phyloP scores from a whole-genome alignment of 2,888 invertebrate genomes.

The Nudaria mundana region DNA sequence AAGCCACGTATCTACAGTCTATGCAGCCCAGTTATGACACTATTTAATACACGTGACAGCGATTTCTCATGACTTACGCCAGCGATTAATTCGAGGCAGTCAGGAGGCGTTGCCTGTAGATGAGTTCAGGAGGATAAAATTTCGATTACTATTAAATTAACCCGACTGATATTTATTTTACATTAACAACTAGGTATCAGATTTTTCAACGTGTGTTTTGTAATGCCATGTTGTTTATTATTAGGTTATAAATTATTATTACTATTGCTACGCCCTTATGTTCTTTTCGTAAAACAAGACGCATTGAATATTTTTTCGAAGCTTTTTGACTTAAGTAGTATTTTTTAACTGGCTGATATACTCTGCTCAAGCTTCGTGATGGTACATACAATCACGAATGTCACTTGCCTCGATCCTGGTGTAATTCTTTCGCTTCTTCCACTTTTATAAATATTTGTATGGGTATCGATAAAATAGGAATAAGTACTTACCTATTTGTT shows the following conservation, averaged over 20 bases:
- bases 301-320: not conserved
- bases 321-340: no score
- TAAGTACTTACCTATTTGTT: no score
- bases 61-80: conserved; percentile 30
- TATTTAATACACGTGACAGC: no score
- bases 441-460: no score
- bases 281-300: not conserved
- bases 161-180: conserved; percentile 71
- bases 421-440: no score
- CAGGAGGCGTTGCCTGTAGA: conserved; percentile 63
- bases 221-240: conserved; percentile 15
- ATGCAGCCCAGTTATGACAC: no score
- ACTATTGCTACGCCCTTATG: not conserved
- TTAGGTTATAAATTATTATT: not conserved
- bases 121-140: conserved; percentile 74
- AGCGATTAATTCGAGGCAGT: conserved; percentile 49
- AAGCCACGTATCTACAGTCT: no score
- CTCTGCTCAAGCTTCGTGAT: no score
- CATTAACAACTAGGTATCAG: conserved; percentile 56
- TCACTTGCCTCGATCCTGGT: no score
- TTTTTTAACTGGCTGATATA: no score
- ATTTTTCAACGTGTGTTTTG: conserved; percentile 35
- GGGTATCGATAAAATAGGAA: no score
- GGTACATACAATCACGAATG: no score
- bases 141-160: conserved; percentile 80